Percentiles rank a stretch among this genome's conserved stretches.
phyloP scores from a whole-genome alignment of 2,113 vertebrate genomes.

The Rutilus rutilus region DNA sequence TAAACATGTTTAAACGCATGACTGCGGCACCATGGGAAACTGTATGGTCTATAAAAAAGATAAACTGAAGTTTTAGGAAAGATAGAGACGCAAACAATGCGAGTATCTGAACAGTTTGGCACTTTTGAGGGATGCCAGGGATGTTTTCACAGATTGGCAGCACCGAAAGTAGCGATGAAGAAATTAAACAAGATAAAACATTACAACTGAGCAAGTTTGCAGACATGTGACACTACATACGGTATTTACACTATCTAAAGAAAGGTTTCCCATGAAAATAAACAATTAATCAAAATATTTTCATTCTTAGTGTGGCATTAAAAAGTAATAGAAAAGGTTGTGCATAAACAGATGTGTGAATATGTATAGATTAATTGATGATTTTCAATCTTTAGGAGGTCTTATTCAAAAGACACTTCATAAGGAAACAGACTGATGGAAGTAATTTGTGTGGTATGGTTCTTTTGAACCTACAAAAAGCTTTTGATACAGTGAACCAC shows the following conservation, averaged over 20 bases:
- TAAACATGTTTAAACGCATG: not conserved
- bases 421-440: not conserved
- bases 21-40: not conserved
- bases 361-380: not conserved
- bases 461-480: not conserved
- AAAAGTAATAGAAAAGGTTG: not conserved
- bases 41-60: slow-evolving; percentile 23
- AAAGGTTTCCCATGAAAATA: not conserved
- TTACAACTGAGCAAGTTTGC: not conserved
- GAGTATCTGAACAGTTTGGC: not conserved
- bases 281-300: not conserved
- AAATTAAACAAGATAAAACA: not conserved
- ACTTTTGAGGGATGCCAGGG: not conserved
- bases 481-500: not conserved
- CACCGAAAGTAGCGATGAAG: not conserved
- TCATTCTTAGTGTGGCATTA: not conserved
- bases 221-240: not conserved
- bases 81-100: not conserved
- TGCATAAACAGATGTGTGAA: not conserved
- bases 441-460: not conserved
- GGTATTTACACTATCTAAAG: not conserved
- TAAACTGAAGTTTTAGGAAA: not conserved
- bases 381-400: not conserved
- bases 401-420: not conserved
- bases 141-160: not conserved